Base-by-base conservation (phyloP, 2,113 vertebrate genomes). In the Myotis davidii region DNA sequence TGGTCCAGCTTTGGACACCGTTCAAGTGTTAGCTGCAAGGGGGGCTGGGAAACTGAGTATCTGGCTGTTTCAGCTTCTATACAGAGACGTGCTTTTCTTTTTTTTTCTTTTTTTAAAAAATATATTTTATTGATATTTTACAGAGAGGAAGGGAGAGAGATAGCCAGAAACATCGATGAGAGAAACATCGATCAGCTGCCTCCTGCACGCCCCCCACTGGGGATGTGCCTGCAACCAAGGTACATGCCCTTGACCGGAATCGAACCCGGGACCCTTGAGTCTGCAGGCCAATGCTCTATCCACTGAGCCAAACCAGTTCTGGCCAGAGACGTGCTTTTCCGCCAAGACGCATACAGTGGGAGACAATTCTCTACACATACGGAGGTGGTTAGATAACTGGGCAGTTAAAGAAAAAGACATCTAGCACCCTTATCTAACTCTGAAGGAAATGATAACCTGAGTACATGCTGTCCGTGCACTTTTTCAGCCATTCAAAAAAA, bases 1-100 rank as follows among this genome's bases (percentile, higher is more conserved):
- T 54, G 45, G 56, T 56, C 0, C 0, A 94, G 56, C 20, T 65
- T 87, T 0, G 0, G 54, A 72, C 67, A 65, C 0, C 1, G 34
- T 56, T 27, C 67, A 9, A 2, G 4, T 74, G 27, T 83, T 83
- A 54, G 34, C n/a, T 73, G 45, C 42, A 21, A 79, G 45, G 56
- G 14, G 14, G 34, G 4, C 25, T 64, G 32, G 65, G 27, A 88
- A 73, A 73, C 42, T 70, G 39, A 64, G 20, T 39, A 34, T 77
- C n/a, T 72, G 77, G 29, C 32, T n/a, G 4, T 21, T 52, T 73
- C 27, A 88, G 54, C n/a, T 82, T 73, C 54, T 82, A 1, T 42
- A 48, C 20, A 52, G 64, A 52, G 27, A 73, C 21, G 27, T 39
- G 18, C 10, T 54, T 70, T 50, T 45, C 67, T 42, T 42, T 7